Base-by-base conservation (phyloP, 2,888 invertebrate species). In the Folsomia candida region DNA sequence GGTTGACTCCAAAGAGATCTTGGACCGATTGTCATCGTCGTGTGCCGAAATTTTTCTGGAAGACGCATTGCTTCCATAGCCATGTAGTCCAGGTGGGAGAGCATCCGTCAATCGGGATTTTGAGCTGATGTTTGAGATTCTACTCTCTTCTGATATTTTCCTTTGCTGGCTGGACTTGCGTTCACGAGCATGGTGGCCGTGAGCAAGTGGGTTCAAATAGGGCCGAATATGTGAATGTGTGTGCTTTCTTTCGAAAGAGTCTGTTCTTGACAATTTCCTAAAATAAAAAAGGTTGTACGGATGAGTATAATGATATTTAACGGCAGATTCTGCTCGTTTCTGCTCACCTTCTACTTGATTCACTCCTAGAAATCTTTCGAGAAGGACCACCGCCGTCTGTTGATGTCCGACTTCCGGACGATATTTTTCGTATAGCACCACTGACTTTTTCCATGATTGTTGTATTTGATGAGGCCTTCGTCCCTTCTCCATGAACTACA, bases 1-100 rank as follows among this genome's bases (percentile, higher is more conserved):
- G 0, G 93, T 93, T 80, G 91, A 89, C 82, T 93, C 93, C 68
- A 93, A 66, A 22, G 74, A 74, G n/a, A 73, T 54, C 18, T 63
- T 74, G 20, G 25, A 37, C 4, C 37, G 54, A 11, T 59, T 58
- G 6, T 29, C 22, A 61, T 58, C 58, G 29, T 67, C 61, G 2
- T 60, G 6, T 6, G 51, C 54, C 14, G 27, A 29, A n/a, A 22
- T 29, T 59, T 60, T 58, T 37, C 37, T 37, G 14, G 37, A 37
- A 9, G 37, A 37, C 4, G 37, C 37, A 14, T 37, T 37, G 37
- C 37, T 37, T 37, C 37, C 37, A 37, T 37, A 37, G 14, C 37
- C 37, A 14, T 37, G 37, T 37, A 14, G 37, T 54, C 51, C 57
- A n/a, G 54, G 59, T 11, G 4, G 26, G 14, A 11, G 62, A 3